phyloP scores from a whole-genome alignment of 2,888 invertebrate genomes.

The Conistra vaccinii region DNA sequence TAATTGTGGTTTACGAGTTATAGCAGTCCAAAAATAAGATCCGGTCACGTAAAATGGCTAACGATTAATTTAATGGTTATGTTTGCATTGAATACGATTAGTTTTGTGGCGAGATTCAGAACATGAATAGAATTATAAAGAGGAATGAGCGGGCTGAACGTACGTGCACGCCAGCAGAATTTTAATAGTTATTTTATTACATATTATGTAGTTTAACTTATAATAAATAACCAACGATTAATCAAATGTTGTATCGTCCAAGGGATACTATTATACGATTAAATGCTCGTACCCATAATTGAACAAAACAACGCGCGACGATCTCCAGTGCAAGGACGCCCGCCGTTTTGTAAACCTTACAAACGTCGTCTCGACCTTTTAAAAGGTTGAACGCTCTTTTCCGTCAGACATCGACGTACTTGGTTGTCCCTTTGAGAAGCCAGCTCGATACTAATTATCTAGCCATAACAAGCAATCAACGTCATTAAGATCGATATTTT shows the following conservation, averaged over 20 bases:
- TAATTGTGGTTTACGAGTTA: slow-evolving; percentile 56
- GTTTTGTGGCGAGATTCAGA: slow-evolving; percentile 14
- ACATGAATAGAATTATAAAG: slow-evolving; percentile 17
- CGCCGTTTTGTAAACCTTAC: slow-evolving; percentile 31
- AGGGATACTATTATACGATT: slow-evolving; percentile 15
- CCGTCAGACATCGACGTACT: slow-evolving; percentile 24
- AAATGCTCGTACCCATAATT: slow-evolving; percentile 39
- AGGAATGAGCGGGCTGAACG: not conserved
- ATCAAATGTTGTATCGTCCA: slow-evolving; percentile 13
- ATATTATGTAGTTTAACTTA: not conserved
- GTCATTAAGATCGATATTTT: not conserved
- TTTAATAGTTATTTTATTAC: not conserved
- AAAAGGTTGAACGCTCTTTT: slow-evolving; percentile 48
- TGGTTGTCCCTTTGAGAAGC: not conserved
- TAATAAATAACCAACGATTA: slow-evolving; percentile 20
- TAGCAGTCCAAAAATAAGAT: slow-evolving; percentile 20
- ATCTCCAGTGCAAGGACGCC: slow-evolving; percentile 16
- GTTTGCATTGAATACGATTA: not conserved
- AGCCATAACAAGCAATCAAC: not conserved
- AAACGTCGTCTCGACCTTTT: slow-evolving; percentile 51
- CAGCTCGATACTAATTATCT: not conserved
- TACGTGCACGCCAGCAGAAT: slow-evolving; percentile 18
- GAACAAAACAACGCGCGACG: slow-evolving; percentile 7
- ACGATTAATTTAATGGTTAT: not conserved
- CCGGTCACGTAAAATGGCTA: slow-evolving; percentile 3